Conservation (phyloP, 2,797 vertebrate genomes). For the Siniperca scherzeri region DNA sequence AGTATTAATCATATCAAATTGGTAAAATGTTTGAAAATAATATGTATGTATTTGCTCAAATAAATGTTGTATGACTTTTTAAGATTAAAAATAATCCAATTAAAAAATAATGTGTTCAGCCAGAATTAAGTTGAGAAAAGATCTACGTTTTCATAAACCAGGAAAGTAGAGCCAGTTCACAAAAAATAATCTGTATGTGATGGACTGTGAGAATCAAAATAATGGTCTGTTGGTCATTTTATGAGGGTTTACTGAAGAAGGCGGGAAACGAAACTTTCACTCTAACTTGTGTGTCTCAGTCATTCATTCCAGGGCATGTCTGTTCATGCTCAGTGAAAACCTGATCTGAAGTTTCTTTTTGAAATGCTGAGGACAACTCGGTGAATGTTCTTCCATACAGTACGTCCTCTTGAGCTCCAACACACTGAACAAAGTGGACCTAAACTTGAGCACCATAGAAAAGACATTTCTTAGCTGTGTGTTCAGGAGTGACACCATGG, state of each 20-base stretch:
- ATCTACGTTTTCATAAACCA: neutral
- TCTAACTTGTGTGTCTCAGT: neutral
- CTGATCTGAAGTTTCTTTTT: neutral
- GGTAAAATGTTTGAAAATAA: neutral
- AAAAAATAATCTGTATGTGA: neutral
- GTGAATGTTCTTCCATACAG: neutral
- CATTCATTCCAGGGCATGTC: conserved; percentile 62
- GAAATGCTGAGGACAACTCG: neutral
- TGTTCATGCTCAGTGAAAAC: conserved; percentile 35
- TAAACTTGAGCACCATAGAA: neutral
- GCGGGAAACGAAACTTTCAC: neutral
- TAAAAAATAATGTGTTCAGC: neutral
- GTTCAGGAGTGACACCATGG: conserved; percentile 2
- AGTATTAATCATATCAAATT: neutral
- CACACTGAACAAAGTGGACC: neutral
- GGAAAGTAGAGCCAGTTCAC: neutral
- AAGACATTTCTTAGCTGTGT: neutral
- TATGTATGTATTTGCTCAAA: neutral
- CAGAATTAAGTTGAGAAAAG: neutral
- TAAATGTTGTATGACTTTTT: neutral
- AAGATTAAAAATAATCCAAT: neutral
- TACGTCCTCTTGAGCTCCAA: rapidly evolving
- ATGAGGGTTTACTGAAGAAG: neutral
- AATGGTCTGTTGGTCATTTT: neutral
- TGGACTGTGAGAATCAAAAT: neutral